Evolutionary conservation across 2,113 vertebrate genomes (phyloP).

Genomic region (Notothenia rossii): DNA sequence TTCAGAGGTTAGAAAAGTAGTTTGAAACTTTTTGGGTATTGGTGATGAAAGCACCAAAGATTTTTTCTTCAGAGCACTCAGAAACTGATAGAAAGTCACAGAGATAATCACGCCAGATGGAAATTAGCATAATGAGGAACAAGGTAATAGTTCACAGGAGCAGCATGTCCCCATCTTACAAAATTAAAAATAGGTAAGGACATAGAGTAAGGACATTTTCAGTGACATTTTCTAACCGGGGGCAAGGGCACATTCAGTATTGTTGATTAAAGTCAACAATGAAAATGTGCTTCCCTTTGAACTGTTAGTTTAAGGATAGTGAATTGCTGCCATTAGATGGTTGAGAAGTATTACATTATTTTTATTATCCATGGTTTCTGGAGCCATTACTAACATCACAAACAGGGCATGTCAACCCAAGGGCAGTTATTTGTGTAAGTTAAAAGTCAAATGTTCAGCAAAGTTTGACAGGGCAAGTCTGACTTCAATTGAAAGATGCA

Average conservation of each 20-base stretch:
- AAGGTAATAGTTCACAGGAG: slow-evolving; percentile 1
- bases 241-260: slow-evolving; percentile 1
- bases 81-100: slow-evolving; percentile 41
- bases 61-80: slow-evolving; percentile 23
- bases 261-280: slow-evolving; percentile 2
- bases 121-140: slow-evolving; percentile 59
- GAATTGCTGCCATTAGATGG: slow-evolving; percentile 5
- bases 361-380: not conserved
- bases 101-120: slow-evolving; percentile 61
- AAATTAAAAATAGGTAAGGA: slow-evolving; percentile 19
- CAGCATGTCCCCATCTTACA: not conserved
- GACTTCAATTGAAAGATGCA: not conserved
- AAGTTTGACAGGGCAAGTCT: not conserved
- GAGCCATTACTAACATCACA: not conserved
- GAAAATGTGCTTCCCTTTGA: not conserved
- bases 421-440: not conserved
- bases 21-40: slow-evolving; percentile 13
- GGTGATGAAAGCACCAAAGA: slow-evolving; percentile 1
- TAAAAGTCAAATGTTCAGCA: not conserved
- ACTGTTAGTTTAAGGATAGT: slow-evolving; percentile 4
- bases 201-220: slow-evolving; percentile 2
- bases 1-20: slow-evolving; percentile 18
- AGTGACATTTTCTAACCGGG: slow-evolving; percentile 14
- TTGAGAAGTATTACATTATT: not conserved
- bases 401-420: not conserved